Conservation (phyloP, 2,113 vertebrate genomes). For the Recurvirostra avosetta region DNA sequence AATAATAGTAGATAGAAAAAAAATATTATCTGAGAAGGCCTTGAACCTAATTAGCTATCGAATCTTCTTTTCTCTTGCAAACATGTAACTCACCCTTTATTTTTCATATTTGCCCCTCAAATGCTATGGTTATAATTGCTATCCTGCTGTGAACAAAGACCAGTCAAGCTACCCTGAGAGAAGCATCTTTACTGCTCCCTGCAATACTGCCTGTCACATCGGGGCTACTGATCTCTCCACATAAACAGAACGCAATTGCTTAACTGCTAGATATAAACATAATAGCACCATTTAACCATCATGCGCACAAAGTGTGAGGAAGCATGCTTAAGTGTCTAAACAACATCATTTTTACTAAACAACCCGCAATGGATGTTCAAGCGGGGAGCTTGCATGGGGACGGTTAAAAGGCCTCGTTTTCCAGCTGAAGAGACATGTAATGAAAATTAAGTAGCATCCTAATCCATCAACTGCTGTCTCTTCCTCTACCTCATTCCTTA, state of each 20-base stretch:
- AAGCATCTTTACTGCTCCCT: not conserved
- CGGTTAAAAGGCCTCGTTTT: not conserved
- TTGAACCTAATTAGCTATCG: not conserved
- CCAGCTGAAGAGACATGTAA: not conserved
- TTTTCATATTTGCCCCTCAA: not conserved
- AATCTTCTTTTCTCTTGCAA: not conserved
- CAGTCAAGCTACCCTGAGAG: not conserved
- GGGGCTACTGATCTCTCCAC: not conserved
- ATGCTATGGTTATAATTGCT: not conserved
- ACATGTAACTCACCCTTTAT: not conserved
- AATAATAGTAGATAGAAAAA: not conserved
- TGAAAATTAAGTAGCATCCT: conserved; percentile 11
- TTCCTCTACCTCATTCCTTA: not conserved
- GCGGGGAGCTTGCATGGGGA: not conserved
- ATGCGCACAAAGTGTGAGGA: conserved; percentile 4
- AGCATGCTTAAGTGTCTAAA: not conserved
- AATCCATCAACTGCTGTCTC: not conserved
- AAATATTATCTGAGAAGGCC: not conserved
- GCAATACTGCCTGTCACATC: not conserved
- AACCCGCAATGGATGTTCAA: conserved; percentile 4
- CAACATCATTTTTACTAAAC: conserved; percentile 34
- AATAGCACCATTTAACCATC: not conserved
- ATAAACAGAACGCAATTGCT: not conserved
- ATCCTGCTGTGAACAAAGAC: not conserved
- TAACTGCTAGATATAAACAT: not conserved